These are phyloP conservation scores for Molossus alvarezi DNA, from an alignment of 2,797 vertebrate genomes.

Conservation along the genomic window DNA sequence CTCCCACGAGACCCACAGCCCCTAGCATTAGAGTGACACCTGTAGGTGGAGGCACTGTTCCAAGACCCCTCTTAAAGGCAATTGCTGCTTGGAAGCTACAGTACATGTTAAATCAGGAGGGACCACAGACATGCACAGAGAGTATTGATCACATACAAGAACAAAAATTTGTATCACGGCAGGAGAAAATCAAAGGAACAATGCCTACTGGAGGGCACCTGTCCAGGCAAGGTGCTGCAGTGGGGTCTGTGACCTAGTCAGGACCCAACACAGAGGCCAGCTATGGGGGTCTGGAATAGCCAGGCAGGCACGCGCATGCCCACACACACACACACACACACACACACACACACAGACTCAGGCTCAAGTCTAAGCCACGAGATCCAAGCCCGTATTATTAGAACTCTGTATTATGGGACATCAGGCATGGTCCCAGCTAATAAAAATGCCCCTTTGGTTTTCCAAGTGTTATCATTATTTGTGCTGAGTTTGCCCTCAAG, in stretches of 20 bases:
- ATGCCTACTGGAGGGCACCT: neutral
- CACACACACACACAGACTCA: neutral
- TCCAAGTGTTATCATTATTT: neutral
- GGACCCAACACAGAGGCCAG: neutral
- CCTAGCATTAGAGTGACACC: neutral
- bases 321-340: neutral
- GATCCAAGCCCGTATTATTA: neutral
- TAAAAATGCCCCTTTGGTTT: conserved; percentile 8
- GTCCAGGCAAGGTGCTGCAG: neutral
- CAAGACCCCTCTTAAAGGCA: neutral
- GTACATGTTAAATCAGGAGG: conserved; percentile 35
- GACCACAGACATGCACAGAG: neutral
- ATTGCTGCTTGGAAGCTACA: conserved; percentile 23
- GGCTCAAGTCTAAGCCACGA: neutral
- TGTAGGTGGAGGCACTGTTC: conserved; percentile 10
- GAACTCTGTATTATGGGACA: neutral
- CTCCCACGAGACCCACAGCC: neutral
- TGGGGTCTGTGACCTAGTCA: neutral
- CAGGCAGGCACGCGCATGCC: neutral
- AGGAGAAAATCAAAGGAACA: conserved; percentile 5
- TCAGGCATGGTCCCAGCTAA: neutral
- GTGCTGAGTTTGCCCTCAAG: neutral
- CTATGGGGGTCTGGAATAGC: neutral
- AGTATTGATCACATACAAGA: neutral
- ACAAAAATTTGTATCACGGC: neutral